Conservation (phyloP, 2,888 invertebrate species). For the Patella caerulea region DNA sequence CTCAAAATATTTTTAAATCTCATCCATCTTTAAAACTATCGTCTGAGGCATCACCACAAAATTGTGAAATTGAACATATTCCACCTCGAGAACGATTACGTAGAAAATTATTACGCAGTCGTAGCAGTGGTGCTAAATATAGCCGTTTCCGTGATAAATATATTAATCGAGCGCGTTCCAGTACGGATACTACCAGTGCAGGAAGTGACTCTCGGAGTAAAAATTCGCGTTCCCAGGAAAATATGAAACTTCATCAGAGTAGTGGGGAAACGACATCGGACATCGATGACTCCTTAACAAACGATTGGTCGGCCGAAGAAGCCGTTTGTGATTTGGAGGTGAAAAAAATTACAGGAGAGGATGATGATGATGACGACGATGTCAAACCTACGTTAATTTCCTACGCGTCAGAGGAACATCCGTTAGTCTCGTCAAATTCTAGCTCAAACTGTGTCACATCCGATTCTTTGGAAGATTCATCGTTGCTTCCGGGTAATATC, state of each 20-base stretch:
- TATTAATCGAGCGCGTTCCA: slow-evolving; percentile 25
- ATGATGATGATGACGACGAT: slow-evolving; percentile 54
- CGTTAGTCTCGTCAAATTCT: slow-evolving; percentile 27
- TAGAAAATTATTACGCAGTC: slow-evolving; percentile 38
- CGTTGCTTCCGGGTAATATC: slow-evolving; percentile 16
- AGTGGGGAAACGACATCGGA: slow-evolving; percentile 50
- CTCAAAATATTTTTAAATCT: slow-evolving; percentile 33
- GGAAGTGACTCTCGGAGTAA: slow-evolving; percentile 25
- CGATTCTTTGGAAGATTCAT: slow-evolving; percentile 28
- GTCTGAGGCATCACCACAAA: slow-evolving; percentile 4
- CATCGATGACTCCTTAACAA: slow-evolving; percentile 51
- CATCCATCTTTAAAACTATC: slow-evolving; percentile 35
- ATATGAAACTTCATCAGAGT: slow-evolving; percentile 20
- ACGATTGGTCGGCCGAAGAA: slow-evolving; percentile 64
- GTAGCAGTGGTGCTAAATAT: slow-evolving; percentile 48
- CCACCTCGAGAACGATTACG: slow-evolving; percentile 33
- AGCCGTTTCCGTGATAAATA: slow-evolving; percentile 46
- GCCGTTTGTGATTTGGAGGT: slow-evolving; percentile 64
- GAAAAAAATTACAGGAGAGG: slow-evolving; percentile 59
- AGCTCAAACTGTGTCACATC: slow-evolving; percentile 25
- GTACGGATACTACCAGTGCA: slow-evolving; percentile 27
- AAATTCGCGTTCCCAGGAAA: slow-evolving; percentile 15
- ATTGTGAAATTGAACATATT: slow-evolving; percentile 13
- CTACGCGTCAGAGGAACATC: slow-evolving; percentile 36
- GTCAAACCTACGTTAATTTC: slow-evolving; percentile 39